These are phyloP conservation scores for Thysanoteuthis rhombus DNA, from an alignment of 2,888 invertebrate species.

Conservation along the genomic window DNA sequence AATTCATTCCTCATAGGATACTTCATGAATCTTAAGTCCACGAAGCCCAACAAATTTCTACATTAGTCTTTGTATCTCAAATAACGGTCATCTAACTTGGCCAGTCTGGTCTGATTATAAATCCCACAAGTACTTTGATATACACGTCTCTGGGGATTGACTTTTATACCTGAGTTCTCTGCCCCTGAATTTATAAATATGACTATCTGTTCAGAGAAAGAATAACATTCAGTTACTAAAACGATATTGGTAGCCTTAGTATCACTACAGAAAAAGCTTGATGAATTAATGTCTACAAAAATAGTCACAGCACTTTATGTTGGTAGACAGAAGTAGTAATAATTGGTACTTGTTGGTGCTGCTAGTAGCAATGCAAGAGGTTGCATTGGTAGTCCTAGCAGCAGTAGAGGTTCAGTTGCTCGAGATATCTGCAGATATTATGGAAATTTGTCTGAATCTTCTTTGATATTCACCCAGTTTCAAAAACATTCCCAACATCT, in stretches of 20 bases:
- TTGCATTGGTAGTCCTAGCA: not conserved
- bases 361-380: not conserved
- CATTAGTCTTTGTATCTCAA: no score
- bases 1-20: no score
- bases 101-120: no score
- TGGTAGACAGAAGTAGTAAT: not conserved
- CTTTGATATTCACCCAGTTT: not conserved
- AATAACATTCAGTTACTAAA: not conserved
- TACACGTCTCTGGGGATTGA: not conserved
- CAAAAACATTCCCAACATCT: no score
- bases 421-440: not conserved
- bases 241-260: not conserved
- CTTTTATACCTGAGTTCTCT: not conserved
- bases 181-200: not conserved
- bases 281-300: not conserved
- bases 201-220: not conserved
- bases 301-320: not conserved
- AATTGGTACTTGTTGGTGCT: not conserved
- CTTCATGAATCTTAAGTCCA: no score
- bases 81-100: no score
- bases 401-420: not conserved
- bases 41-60: no score
- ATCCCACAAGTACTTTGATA: no score
- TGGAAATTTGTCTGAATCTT: not conserved
- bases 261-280: not conserved